These are phyloP conservation scores for Mohoua ochrocephala DNA, from an alignment of 2,113 vertebrate species.

Conservation along the genomic window DNA sequence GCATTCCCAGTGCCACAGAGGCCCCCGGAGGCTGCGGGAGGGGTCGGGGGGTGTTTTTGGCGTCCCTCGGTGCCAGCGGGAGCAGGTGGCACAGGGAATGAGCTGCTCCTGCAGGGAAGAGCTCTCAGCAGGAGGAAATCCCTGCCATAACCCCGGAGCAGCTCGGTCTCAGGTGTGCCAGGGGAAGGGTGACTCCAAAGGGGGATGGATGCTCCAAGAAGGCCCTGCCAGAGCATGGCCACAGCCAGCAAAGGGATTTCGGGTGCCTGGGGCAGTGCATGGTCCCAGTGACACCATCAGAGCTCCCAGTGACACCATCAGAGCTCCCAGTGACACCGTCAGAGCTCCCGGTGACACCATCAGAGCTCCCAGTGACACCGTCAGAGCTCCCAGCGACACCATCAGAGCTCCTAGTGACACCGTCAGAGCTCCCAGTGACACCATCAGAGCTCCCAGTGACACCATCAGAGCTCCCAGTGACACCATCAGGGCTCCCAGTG, in stretches of 20 bases:
- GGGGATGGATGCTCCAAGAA: neutral
- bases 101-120: neutral
- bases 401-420: too few species aligned
- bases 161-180: neutral
- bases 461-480: too few species aligned
- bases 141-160: neutral
- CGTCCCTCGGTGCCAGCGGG: neutral
- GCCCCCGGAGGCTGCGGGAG: too few species aligned
- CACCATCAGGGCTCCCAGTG: too few species aligned
- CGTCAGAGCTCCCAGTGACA: too few species aligned
- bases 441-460: too few species aligned
- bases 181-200: neutral
- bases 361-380: too few species aligned
- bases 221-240: neutral
- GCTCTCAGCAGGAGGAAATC: neutral
- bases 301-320: too few species aligned
- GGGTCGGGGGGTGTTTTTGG: neutral
- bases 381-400: too few species aligned
- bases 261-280: fast-evolving
- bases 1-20: neutral
- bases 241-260: neutral
- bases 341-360: too few species aligned
- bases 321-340: too few species aligned
- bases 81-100: neutral
- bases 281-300: too few species aligned